Conservation (phyloP, 2,888 invertebrate species). For the Drosophila mimetica region DNA sequence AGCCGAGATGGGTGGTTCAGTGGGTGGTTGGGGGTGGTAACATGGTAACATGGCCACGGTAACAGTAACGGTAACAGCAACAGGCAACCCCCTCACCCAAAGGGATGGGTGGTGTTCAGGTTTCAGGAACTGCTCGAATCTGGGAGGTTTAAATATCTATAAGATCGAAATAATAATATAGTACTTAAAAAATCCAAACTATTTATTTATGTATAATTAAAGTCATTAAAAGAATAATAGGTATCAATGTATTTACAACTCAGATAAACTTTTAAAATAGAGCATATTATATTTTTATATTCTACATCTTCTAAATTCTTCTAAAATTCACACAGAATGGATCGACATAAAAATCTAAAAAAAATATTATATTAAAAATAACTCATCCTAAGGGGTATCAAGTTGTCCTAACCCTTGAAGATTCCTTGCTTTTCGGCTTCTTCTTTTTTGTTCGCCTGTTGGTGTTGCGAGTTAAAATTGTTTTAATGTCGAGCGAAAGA, state of each 20-base stretch:
- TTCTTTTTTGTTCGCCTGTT: conserved; percentile 31
- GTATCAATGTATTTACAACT: too few relatives aligned
- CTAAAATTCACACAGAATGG: too few relatives aligned
- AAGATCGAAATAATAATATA: too few relatives aligned
- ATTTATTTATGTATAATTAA: too few relatives aligned
- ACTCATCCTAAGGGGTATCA: conserved; percentile 2
- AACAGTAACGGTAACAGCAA: conserved; percentile 19
- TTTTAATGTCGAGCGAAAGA: conserved; percentile 82
- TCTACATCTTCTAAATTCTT: too few relatives aligned
- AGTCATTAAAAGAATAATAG: too few relatives aligned
- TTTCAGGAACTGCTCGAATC: conserved; percentile 14
- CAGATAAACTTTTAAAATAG: too few relatives aligned
- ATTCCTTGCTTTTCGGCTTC: conserved; percentile 23
- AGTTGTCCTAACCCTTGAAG: not conserved
- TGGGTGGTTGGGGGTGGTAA: conserved; percentile 9
- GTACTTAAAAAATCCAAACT: too few relatives aligned
- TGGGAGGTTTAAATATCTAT: too few relatives aligned
- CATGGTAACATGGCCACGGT: conserved; percentile 3
- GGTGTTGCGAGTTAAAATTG: conserved; percentile 82
- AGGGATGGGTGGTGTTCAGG: conserved; percentile 6
- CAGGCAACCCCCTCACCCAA: conserved; percentile 33
- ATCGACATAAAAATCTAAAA: too few relatives aligned
- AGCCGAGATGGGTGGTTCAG: conserved; percentile 45
- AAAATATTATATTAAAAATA: too few relatives aligned
- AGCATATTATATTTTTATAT: too few relatives aligned